phyloP scores from a whole-genome alignment of 2,888 invertebrate genomes.

The Corythucha ciliata region DNA sequence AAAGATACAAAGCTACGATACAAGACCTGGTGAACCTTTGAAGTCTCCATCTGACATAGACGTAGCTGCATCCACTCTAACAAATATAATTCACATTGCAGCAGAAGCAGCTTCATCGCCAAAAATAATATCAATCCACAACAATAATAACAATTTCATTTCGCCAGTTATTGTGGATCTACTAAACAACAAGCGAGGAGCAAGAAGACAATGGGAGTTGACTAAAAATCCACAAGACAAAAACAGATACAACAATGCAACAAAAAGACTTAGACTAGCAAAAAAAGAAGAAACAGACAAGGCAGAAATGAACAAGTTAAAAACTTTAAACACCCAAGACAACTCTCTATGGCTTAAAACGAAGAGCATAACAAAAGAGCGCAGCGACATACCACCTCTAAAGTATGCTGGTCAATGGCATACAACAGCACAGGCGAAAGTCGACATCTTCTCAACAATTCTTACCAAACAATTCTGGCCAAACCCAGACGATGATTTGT shows the following conservation, averaged over 20 bases:
- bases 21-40: slow-evolving; percentile 8
- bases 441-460: slow-evolving; percentile 10
- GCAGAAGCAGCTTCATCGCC: slow-evolving; percentile 7
- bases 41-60: slow-evolving; percentile 7
- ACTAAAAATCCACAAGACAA: slow-evolving; percentile 4
- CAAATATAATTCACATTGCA: slow-evolving; percentile 8
- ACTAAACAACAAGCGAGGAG: neutral
- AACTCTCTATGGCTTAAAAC: slow-evolving; percentile 1
- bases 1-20: slow-evolving; percentile 4
- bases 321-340: neutral
- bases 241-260: slow-evolving; percentile 13
- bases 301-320: slow-evolving; percentile 10
- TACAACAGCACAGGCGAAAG: slow-evolving; percentile 5
- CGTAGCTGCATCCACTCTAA: neutral
- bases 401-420: slow-evolving; percentile 12
- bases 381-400: neutral
- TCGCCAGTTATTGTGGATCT: neutral
- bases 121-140: slow-evolving; percentile 5
- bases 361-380: neutral
- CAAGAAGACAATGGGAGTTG: slow-evolving; percentile 6
- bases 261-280: slow-evolving; percentile 5
- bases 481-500: slow-evolving; percentile 1
- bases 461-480: slow-evolving; percentile 6
- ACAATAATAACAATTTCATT: slow-evolving; percentile 2
- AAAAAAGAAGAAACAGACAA: slow-evolving; percentile 6